These are phyloP conservation scores for Channa argus DNA, from an alignment of 2,113 vertebrate genomes.

Conservation along the genomic window DNA sequence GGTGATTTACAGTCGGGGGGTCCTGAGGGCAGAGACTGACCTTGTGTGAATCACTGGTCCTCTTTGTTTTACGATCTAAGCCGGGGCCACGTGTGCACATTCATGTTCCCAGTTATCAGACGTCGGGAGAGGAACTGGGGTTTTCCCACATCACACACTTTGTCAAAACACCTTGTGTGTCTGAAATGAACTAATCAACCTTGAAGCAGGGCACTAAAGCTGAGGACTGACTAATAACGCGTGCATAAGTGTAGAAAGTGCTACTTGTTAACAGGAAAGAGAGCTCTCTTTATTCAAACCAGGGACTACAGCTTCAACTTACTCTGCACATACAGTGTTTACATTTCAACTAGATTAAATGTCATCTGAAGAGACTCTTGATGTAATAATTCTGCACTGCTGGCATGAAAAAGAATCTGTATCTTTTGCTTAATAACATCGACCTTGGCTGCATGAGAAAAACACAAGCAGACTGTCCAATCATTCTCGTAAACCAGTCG, in stretches of 20 bases:
- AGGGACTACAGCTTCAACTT: no score
- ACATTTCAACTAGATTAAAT: no score
- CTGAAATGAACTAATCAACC: conserved; percentile 23
- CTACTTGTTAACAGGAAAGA: not conserved
- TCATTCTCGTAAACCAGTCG: no score
- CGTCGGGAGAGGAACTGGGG: not conserved
- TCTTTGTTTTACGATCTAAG: conserved; percentile 37
- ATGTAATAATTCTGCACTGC: no score
- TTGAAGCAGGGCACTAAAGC: not conserved
- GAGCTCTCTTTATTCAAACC: no score
- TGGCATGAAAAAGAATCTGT: no score
- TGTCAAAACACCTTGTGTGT: not conserved
- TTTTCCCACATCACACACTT: conserved; percentile 13
- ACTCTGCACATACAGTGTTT: no score
- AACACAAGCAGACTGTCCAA: no score
- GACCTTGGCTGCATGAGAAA: no score
- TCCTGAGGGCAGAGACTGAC: conserved; percentile 27
- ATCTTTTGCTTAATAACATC: no score
- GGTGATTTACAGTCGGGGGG: conserved; percentile 53
- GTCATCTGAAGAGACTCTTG: no score
- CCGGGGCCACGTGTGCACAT: not conserved
- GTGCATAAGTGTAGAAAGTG: not conserved
- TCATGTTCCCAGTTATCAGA: conserved; percentile 17
- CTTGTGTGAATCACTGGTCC: conserved; percentile 46
- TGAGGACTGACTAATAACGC: conserved; percentile 23